Evolutionary conservation across 1,140 invertebrate genomes (phyloP), one percentile per base, ranked within the genome.

Genomic region (Dicyema japonicum): DNA sequence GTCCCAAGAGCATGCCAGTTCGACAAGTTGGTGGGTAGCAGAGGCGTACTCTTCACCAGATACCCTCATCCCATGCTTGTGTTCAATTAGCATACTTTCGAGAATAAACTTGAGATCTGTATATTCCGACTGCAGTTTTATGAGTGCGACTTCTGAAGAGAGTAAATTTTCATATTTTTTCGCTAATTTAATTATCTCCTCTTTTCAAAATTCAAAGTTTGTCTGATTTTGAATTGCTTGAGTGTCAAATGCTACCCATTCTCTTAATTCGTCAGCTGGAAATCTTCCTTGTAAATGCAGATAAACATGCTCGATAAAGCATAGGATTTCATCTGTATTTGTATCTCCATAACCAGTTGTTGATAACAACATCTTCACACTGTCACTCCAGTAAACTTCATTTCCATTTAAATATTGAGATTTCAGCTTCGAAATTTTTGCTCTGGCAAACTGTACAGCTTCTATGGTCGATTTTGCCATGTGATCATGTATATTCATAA

Each of bases 391-490:
- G 15, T 6, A 25, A 7, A 13, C 15, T 25, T 6, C 15, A 11
- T 25, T 12, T 25, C n/a, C n/a, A n/a, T 12, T 13, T 25, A 25
- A 25, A 25, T 7, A 25, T 12, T 25, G 24, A 8, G 12, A 6
- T 6, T 12, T 6, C 15, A 25, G 7, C 15, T 25, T 6, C 8
- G 7, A 7, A 12, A 25, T 25, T 13, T 25, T 25, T 25, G 24
- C 24, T 14, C 15, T 25, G 7, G 24, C 24, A 25, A 25, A 25
- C 15, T 25, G 24, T 11, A 25, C 24, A 6, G 24, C 24, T 25
- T 25, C 24, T 25, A 25, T 25, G 24, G 24, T 25, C 7, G 24
- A 30, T 26, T 30, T 24, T 7, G 19, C 29, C 4, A 23, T 12
- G 15, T 23, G 22, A 23, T 23, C 15, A 14, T 23, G 11, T 23